phyloP scores from a whole-genome alignment of 2,888 invertebrate genomes.

The Cryptocephalus moraei region DNA sequence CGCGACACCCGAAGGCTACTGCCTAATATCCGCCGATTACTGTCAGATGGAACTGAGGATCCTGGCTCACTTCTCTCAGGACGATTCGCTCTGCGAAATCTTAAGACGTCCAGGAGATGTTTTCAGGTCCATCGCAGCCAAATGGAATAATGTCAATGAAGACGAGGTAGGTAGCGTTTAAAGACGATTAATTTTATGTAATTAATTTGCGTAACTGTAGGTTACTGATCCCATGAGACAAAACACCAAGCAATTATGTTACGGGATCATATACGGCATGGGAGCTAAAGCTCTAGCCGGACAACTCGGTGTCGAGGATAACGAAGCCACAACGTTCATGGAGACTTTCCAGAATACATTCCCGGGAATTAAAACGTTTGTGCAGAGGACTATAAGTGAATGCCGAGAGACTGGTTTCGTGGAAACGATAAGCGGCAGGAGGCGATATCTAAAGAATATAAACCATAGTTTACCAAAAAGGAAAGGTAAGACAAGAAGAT shows the following conservation, averaged over 20 bases:
- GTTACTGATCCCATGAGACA: slow-evolving; percentile 71
- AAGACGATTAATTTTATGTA: background rate
- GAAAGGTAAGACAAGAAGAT: too few species aligned
- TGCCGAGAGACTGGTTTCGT: slow-evolving; percentile 69
- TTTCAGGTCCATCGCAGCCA: slow-evolving; percentile 75
- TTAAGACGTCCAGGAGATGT: slow-evolving; percentile 62
- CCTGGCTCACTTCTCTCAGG: slow-evolving; percentile 80
- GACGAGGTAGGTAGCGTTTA: slow-evolving; percentile 40
- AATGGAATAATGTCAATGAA: slow-evolving; percentile 64
- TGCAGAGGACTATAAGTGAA: slow-evolving; percentile 42
- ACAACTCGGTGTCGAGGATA: slow-evolving; percentile 64
- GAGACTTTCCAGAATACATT: slow-evolving; percentile 72
- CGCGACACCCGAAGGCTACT: slow-evolving; percentile 44
- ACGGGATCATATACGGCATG: slow-evolving; percentile 97
- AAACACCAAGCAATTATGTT: slow-evolving; percentile 85
- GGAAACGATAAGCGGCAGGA: slow-evolving; percentile 70
- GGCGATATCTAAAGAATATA: slow-evolving; percentile 69
- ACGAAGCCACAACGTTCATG: slow-evolving; percentile 70
- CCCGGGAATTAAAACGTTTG: slow-evolving; percentile 57
- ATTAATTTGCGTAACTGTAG: slow-evolving; percentile 27
- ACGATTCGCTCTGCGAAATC: slow-evolving; percentile 55
- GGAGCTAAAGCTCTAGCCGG: slow-evolving; percentile 73
- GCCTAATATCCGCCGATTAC: slow-evolving; percentile 87
- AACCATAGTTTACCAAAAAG: slow-evolving; percentile 38
- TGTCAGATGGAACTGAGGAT: slow-evolving; percentile 92